Conservation (phyloP, 1,140 invertebrate species). For the Bombus balteatus region DNA sequence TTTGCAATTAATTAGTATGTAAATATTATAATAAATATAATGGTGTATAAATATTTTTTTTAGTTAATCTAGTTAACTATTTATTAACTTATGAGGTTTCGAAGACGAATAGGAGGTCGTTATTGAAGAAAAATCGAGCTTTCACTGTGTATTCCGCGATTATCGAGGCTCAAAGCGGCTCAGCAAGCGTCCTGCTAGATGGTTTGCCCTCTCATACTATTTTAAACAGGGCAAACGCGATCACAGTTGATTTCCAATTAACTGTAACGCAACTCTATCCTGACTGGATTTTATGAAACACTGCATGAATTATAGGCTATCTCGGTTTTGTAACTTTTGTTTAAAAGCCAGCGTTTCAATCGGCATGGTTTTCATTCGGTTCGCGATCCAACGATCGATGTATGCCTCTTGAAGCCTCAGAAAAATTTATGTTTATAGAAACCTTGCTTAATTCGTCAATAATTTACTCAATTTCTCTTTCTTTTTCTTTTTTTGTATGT, state of each 20-base stretch:
- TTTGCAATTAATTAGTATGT: too few relatives aligned
- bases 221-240: slow-evolving; percentile 32
- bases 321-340: background rate
- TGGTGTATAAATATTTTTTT: too few relatives aligned
- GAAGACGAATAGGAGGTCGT: background rate
- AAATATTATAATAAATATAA: too few relatives aligned
- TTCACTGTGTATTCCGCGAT: background rate
- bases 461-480: background rate
- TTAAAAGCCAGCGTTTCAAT: slow-evolving; percentile 7
- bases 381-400: slow-evolving; percentile 28
- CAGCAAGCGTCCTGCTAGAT: background rate
- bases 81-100: too few relatives aligned
- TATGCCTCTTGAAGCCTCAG: background rate
- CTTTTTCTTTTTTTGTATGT: background rate
- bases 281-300: slow-evolving; percentile 15
- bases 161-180: background rate
- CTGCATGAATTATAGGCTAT: background rate
- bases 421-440: background rate
- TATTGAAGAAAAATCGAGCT: background rate
- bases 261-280: slow-evolving; percentile 4
- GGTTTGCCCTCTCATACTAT: slow-evolving; percentile 5
- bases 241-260: slow-evolving; percentile 35
- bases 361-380: slow-evolving; percentile 38
- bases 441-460: background rate
- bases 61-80: too few relatives aligned